A percentile compares a stretch with the other conserved stretches of the same genome.
Conservation (phyloP, 2,113 vertebrate genomes). For the Aix galericulata region DNA sequence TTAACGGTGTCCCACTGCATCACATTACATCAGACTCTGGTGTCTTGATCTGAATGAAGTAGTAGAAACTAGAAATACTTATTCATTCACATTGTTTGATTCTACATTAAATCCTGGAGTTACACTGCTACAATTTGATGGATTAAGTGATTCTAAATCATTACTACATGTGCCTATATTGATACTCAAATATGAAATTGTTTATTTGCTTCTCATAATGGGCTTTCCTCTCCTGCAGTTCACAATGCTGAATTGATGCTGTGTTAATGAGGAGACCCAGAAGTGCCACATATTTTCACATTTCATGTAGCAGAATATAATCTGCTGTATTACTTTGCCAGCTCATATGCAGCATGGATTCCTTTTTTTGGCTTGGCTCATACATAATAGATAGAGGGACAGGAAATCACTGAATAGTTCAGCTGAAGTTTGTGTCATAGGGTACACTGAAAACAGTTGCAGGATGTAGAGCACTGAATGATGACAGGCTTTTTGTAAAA, state of each 20-base stretch:
- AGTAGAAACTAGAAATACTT: not conserved
- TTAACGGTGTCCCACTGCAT: not conserved
- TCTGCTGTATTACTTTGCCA: not conserved
- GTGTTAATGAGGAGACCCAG: not conserved
- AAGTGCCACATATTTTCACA: not conserved
- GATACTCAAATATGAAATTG: not conserved
- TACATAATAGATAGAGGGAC: not conserved
- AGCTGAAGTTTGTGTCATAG: not conserved
- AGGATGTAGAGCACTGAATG: not conserved
- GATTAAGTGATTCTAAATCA: not conserved
- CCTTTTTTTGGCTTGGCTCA: not conserved
- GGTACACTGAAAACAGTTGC: not conserved
- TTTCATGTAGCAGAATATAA: not conserved
- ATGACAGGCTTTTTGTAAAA: not conserved
- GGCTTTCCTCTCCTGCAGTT: not conserved
- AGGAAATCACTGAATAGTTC: not conserved
- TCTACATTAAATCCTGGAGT: not conserved
- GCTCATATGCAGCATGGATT: not conserved
- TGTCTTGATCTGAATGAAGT: not conserved
- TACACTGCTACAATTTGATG: not conserved
- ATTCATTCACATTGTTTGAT: not conserved
- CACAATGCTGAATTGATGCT: not conserved
- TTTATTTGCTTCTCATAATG: not conserved
- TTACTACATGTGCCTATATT: not conserved
- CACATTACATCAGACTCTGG: not conserved